Evolutionary conservation across 2,113 vertebrate species (phyloP).

Genomic region (Neolamprologus fasciatus): DNA sequence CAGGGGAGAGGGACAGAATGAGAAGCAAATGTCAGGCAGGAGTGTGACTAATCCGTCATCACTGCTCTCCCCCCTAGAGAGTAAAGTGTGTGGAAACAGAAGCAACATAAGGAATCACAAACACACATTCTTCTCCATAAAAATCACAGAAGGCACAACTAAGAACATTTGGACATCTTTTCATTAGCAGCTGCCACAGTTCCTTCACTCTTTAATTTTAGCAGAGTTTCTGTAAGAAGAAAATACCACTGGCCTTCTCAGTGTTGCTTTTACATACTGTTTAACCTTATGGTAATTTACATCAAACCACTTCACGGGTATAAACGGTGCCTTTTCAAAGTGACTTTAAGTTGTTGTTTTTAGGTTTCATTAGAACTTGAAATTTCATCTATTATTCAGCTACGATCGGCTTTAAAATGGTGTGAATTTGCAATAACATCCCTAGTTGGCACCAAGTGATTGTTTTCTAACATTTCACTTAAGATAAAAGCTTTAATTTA

Average conservation of each 20-base stretch:
- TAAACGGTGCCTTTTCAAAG: constrained; percentile 48
- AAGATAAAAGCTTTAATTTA: background rate
- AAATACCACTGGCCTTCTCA: background rate
- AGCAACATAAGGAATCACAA: background rate
- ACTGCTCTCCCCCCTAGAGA: background rate
- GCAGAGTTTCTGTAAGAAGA: background rate
- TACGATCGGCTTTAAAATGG: background rate
- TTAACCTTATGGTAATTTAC: constrained; percentile 19
- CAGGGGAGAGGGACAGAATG: background rate
- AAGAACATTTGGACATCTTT: background rate
- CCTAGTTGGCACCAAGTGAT: background rate
- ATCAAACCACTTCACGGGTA: constrained; percentile 16
- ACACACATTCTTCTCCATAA: background rate
- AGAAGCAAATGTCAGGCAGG: background rate
- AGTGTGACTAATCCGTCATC: background rate
- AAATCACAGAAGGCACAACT: background rate
- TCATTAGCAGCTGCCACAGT: background rate
- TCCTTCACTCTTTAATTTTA: constrained; percentile 10
- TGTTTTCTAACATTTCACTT: background rate
- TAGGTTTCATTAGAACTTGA: background rate
- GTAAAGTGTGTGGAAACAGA: background rate
- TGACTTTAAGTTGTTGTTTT: background rate
- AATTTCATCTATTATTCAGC: background rate
- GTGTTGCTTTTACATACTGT: constrained; percentile 11
- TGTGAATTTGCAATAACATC: background rate